phyloP scores from a whole-genome alignment of 2,888 invertebrate species.

The Tetheella fluctuosa region DNA sequence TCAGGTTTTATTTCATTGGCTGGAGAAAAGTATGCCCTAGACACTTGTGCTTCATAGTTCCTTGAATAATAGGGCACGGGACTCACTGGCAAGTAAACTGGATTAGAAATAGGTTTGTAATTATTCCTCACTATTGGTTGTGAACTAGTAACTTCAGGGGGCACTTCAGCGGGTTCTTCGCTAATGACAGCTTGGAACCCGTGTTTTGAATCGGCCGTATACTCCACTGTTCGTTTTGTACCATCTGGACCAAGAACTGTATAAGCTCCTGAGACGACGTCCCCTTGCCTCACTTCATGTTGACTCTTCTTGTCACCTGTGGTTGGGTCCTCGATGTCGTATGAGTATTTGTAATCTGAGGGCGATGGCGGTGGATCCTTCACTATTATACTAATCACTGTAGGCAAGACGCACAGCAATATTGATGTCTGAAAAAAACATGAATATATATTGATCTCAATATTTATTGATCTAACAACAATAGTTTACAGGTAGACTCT shows the following conservation, averaged over 20 bases:
- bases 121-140: constrained; percentile 21
- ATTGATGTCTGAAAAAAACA: constrained; percentile 40
- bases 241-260: constrained; percentile 76
- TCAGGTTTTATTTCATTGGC: constrained; percentile 48
- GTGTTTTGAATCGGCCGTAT: constrained; percentile 76
- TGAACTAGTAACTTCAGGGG: background rate
- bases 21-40: constrained; percentile 56
- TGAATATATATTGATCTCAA: background rate
- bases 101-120: constrained; percentile 26
- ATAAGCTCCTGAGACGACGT: constrained; percentile 71
- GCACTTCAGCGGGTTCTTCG: constrained; percentile 60
- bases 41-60: constrained; percentile 28
- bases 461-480: constrained; percentile 11
- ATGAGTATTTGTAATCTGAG: constrained; percentile 74
- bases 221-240: constrained; percentile 72
- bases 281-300: constrained; percentile 69
- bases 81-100: constrained; percentile 26
- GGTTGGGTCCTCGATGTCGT: constrained; percentile 80
- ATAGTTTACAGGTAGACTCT: constrained; percentile 2
- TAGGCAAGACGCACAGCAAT: constrained; percentile 47
- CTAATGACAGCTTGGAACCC: constrained; percentile 82
- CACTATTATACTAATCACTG: constrained; percentile 63
- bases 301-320: constrained; percentile 77
- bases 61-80: constrained; percentile 25
- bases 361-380: constrained; percentile 65